Conservation (phyloP, 2,888 invertebrate species). For the Cheiracanthium punctorium region DNA sequence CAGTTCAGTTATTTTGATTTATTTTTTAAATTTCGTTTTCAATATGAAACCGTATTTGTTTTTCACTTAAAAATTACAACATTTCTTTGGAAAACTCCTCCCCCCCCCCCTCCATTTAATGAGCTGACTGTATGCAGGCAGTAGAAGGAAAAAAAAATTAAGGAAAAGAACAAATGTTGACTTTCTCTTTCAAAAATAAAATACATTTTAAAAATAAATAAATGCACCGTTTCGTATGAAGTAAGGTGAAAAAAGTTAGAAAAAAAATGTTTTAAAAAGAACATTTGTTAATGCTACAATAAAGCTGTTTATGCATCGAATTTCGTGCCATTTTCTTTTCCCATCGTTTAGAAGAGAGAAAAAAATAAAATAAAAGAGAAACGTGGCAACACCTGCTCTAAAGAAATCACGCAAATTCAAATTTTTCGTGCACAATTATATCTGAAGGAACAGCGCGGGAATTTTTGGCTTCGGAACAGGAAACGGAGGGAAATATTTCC, state of each 20-base stretch:
- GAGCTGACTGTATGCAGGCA: background rate
- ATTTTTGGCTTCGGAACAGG: background rate
- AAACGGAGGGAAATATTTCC: background rate
- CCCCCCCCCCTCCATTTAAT: background rate
- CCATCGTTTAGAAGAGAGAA: background rate
- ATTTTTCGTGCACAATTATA: constrained; percentile 15
- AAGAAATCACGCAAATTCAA: constrained; percentile 12
- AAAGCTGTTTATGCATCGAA: constrained; percentile 12
- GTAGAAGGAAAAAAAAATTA: background rate
- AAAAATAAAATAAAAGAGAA: background rate
- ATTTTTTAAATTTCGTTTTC: no score
- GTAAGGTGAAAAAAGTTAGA: background rate
- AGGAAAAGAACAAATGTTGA: background rate
- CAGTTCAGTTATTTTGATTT: no score
- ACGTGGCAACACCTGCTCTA: background rate
- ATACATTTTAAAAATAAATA: background rate
- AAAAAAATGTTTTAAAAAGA: background rate
- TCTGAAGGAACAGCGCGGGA: background rate
- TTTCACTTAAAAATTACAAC: background rate
- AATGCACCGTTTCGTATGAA: background rate
- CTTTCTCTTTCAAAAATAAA: background rate
- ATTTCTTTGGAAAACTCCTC: background rate
- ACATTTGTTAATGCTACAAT: constrained; percentile 2
- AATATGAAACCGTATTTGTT: background rate
- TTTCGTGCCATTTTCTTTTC: constrained; percentile 17